A percentile compares a stretch with the other conserved stretches of the same genome.
These are phyloP conservation scores for Gavialis gangeticus DNA, from an alignment of 2,113 vertebrate genomes.

Conservation along the genomic window DNA sequence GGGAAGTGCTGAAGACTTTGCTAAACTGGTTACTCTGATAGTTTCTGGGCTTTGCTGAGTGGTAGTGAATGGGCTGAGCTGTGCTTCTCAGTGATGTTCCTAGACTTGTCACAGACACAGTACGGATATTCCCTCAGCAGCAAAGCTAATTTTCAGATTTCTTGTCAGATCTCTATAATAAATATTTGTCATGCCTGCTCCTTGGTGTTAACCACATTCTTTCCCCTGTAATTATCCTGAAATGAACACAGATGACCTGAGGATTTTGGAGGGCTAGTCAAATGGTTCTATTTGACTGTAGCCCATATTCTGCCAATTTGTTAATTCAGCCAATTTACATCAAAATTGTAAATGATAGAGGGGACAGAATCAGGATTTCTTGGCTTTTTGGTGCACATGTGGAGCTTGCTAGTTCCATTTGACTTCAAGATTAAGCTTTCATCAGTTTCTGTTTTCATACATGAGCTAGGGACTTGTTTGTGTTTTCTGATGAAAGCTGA, in stretches of 20 bases:
- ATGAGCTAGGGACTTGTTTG: neutral
- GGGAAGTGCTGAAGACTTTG: no score
- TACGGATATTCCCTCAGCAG: no score
- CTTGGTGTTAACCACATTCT: neutral
- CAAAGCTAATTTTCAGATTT: neutral
- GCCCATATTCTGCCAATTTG: neutral
- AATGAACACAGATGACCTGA: neutral
- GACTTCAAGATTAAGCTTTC: neutral
- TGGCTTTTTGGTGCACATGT: neutral
- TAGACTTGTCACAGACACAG: no score
- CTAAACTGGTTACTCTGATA: no score
- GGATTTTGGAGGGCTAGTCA: neutral
- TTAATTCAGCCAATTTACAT: neutral
- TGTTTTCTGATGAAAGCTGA: neutral
- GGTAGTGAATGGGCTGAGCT: no score
- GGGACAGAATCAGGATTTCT: neutral
- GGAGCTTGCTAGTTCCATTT: neutral
- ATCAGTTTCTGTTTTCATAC: neutral
- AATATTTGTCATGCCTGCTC: neutral
- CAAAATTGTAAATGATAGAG: neutral
- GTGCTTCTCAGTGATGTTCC: no score
- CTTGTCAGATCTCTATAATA: neutral
- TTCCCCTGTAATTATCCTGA: neutral
- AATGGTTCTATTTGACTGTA: neutral
- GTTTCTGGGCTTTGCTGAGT: no score